Evolutionary conservation across 2,888 invertebrate species (phyloP), one percentile per base, ranked within the genome.

Genomic region (Rhagium mordax): DNA sequence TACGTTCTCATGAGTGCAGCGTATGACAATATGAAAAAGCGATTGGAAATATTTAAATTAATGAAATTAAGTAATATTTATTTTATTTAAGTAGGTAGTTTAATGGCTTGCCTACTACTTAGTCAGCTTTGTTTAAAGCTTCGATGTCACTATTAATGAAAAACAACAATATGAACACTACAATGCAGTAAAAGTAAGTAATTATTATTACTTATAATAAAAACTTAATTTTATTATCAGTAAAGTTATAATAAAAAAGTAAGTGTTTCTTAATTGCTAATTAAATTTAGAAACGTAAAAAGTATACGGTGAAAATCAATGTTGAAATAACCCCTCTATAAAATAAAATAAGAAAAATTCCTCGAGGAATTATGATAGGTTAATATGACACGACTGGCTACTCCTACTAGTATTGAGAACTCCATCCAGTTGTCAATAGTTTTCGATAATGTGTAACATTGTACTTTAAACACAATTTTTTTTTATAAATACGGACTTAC

Each of bases 191-290:
- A 10, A 53, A 13, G 16, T 65, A 33, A 33, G 33, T 65, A 53
- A 65, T 53, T 65, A 55, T 53, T 65, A 53, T 65, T 51, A n/a
- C n/a, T n/a, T n/a, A 15, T n/a, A 15, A 20, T 29, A 65, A 65
- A 65, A 65, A 33, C n/a, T 24, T n/a, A 55, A 59, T 59, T 59
- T 59, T 59, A 29, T 24, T 7, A 24, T 16, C 55, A 57, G 13
- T 57, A 57, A 57, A 27, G 15, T n/a, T 20, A 51, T 51, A 51
- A 2, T 41, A 20, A 21, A 15, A 20, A 13, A 48, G 21, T 24
- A 62, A 21, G 27, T 7, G 49, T 33, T 62, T 21, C 21, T 47
- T 62, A 62, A 62, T 62, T 62, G 20, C 49, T 62, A 48, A 48
- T 48, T 62, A 62, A 62, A 62, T 16, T 21, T 3, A 1, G 29